Conservation (phyloP, 1,140 invertebrate species). For the Thrips palmi region DNA sequence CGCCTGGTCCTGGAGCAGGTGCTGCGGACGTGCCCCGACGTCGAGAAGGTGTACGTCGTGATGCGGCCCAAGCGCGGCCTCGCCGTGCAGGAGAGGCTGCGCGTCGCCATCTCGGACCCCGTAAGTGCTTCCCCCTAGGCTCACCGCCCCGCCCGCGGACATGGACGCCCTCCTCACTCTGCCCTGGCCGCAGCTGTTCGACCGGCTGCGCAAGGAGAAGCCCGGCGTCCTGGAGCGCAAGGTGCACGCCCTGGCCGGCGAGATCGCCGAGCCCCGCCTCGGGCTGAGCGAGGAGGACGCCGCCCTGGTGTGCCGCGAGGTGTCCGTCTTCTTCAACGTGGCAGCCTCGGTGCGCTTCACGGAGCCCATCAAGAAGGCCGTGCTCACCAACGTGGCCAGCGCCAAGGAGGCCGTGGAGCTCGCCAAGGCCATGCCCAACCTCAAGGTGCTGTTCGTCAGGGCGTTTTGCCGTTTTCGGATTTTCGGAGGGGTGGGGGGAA, state of each 20-base stretch:
- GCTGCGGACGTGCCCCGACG: conserved; percentile 37
- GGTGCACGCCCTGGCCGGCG: too few species aligned
- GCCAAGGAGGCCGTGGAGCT: too few species aligned
- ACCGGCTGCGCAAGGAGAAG: conserved; percentile 28
- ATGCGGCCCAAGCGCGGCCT: conserved; percentile 48
- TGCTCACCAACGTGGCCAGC: too few species aligned
- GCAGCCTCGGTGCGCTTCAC: conserved; percentile 64
- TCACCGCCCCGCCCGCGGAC: conserved; percentile 16
- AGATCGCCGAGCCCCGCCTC: too few species aligned
- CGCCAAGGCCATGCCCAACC: too few species aligned
- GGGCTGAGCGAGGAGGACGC: conserved; percentile 33
- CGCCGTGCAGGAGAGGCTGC: conserved; percentile 32
- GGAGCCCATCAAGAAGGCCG: too few species aligned
- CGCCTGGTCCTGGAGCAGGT: conserved; percentile 44
- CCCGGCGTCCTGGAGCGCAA: conserved; percentile 33
- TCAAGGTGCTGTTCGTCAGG: too few species aligned
- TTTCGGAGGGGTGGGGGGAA: too few species aligned
- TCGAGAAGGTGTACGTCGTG: conserved; percentile 51
- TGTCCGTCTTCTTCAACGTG: conserved; percentile 71
- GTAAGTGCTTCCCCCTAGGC: conserved; percentile 26
- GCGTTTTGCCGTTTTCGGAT: too few species aligned
- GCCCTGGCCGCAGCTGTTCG: conserved; percentile 41
- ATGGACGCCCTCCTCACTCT: conserved; percentile 36
- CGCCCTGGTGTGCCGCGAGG: conserved; percentile 31
- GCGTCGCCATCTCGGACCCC: conserved; percentile 36